Evolutionary conservation across 2,113 vertebrate species (phyloP).

Genomic region (Siniperca knerii): DNA sequence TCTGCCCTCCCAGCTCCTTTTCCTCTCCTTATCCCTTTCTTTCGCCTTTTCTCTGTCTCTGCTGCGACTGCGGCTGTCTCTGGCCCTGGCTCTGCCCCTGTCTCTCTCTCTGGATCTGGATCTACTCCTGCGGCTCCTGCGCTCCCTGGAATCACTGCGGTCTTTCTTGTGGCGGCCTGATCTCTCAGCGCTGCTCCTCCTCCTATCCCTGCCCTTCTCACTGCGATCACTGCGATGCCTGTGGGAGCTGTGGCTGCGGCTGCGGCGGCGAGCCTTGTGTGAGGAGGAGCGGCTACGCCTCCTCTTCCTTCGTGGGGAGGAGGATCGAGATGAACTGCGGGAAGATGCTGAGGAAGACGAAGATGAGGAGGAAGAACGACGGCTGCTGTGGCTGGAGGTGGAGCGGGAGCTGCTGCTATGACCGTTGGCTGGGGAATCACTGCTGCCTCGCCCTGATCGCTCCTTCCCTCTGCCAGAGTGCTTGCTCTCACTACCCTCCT

Average conservation of each 20-base stretch:
- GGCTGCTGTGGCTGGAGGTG: slow-evolving; percentile 89
- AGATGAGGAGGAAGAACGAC: slow-evolving; percentile 90
- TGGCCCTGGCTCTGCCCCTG: slow-evolving; percentile 82
- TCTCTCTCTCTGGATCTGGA: slow-evolving; percentile 85
- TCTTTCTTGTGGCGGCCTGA: slow-evolving; percentile 85
- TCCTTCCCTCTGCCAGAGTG: slow-evolving; percentile 89
- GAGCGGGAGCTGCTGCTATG: slow-evolving; percentile 90
- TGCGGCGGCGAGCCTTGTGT: slow-evolving; percentile 88
- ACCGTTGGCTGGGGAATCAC: slow-evolving; percentile 87
- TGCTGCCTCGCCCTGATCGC: slow-evolving; percentile 84
- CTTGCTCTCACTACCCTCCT: slow-evolving; percentile 87
- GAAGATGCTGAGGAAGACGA: slow-evolving; percentile 93
- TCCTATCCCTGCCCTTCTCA: slow-evolving; percentile 89
- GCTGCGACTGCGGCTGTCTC: slow-evolving; percentile 88
- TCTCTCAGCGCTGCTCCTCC: slow-evolving; percentile 86
- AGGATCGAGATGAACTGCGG: slow-evolving; percentile 90
- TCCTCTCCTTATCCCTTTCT: slow-evolving; percentile 82
- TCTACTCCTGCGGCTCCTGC: slow-evolving; percentile 85
- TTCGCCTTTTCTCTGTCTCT: slow-evolving; percentile 87
- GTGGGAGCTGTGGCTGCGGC: slow-evolving; percentile 89
- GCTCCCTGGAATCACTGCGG: slow-evolving; percentile 88
- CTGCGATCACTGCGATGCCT: slow-evolving; percentile 86
- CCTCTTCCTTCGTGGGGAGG: slow-evolving; percentile 86
- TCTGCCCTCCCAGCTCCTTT: slow-evolving; percentile 85
- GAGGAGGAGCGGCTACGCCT: slow-evolving; percentile 88